Base-by-base conservation (phyloP, 2,888 invertebrate species). In the Scaptomyza flava region DNA sequence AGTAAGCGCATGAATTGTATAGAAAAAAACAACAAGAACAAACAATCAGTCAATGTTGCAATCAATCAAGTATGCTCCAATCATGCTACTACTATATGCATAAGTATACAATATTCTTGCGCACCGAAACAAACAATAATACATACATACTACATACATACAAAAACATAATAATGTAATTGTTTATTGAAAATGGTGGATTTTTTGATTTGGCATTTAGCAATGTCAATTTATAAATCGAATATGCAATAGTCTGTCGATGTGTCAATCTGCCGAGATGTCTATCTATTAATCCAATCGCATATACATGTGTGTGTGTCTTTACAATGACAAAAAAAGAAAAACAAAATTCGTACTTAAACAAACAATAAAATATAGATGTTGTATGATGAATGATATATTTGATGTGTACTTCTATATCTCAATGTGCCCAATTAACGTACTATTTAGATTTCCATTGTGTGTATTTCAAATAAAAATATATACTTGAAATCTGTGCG, bases 21-120 rank as follows among this genome's bases (percentile, higher is more conserved):
- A 23, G 8, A 11, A 51, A 53, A 23, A 27, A 9, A n/a, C 33
- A 46, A 43, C 6, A 48, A 45, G 8, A 12, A 34, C 54, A 69
- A 70, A 64, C 70, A 82, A 81, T 83, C 81, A 78, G 83, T 81
- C 81, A 83, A 81, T 80, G 76, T 76, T 72, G 72, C 81, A 78
- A 82, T 76, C 83, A 85, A 85, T 82, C 76, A 82, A 78, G 83
- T 80, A 76, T 68, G 72, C 69, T 75, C 79, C 69, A 73, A 74
- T 72, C 69, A 51, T 61, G 17, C 17, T 17, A 45, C 36, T 43
- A 38, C 36, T 17, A 42, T 60, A 70, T 45, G 34, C 12, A 34
- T 34, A 34, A 34, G 71, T 72, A 62, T 42, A 59, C 43, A 54
- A 31, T 27, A 45, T 14, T 45, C 12, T 3, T 27, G 17, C 34